phyloP scores from a whole-genome alignment of 1,140 invertebrate genomes.

The Eciton burchellii region DNA sequence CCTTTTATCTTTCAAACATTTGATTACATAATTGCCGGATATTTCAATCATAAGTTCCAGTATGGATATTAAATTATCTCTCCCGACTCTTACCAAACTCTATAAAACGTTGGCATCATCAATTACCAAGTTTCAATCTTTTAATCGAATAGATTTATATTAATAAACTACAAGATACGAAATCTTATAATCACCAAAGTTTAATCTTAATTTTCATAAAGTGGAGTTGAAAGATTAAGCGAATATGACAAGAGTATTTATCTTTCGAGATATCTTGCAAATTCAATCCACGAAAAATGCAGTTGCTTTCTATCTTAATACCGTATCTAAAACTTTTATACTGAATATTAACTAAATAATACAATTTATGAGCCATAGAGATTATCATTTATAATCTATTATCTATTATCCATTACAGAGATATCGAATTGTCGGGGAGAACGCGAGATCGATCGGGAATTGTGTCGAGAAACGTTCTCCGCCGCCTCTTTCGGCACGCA shows the following conservation, averaged over 20 bases:
- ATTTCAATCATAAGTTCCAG: background rate
- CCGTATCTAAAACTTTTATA: background rate
- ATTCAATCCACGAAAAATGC: background rate
- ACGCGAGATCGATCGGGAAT: background rate
- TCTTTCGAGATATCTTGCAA: slow-evolving; percentile 4
- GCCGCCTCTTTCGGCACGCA: background rate
- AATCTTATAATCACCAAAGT: background rate
- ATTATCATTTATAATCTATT: no score
- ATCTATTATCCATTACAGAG: background rate
- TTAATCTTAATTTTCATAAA: background rate
- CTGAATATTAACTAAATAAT: slow-evolving; percentile 25
- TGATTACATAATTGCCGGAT: background rate
- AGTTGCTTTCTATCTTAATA: background rate
- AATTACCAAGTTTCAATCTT: no score
- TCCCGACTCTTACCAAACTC: slow-evolving; percentile 5
- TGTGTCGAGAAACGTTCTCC: background rate
- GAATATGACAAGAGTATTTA: background rate
- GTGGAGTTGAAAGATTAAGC: background rate
- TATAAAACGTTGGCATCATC: background rate
- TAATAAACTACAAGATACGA: no score
- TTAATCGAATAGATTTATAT: no score
- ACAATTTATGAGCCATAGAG: no score
- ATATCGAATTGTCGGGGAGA: background rate
- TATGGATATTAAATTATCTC: slow-evolving; percentile 24
- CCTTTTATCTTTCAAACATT: slow-evolving; percentile 1